Evolutionary conservation across 2,113 vertebrate species (phyloP), one percentile per base, ranked within the genome.

Genomic region (Pelvicachromis taeniatus): DNA sequence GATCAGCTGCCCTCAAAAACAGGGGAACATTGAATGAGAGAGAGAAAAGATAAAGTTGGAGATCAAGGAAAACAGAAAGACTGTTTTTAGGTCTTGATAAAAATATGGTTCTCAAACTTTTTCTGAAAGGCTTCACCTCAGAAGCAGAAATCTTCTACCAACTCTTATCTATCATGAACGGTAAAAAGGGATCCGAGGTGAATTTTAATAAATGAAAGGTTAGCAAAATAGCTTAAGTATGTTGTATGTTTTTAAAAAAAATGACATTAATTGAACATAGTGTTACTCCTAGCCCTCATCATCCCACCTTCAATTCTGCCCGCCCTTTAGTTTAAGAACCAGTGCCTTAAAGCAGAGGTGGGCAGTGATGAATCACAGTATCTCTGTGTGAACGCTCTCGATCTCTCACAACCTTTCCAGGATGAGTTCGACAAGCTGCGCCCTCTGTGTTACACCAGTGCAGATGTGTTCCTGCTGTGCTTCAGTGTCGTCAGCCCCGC

Each of bases 341-440:
- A 9, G 10, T 75, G 26, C 26, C 45, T 33, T n/a, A 48, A 52
- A 75, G 26, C 45, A 52, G 70, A 75, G 16, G 17, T 9, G 29
- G 10, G 1, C 45, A 19, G 45, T n/a, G 4, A n/a, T 31, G 42
- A 75, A 75, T 75, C 70, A 52, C 70, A 75, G 45, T 52, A 33
- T 58, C 56, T 82, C 35, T 21, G 35, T 33, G 29, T 14, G 11
- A 56, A 78, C 45, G 8, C 48, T 52, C 40, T 70, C 5, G 1
- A 12, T 81, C 19, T 82, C 82, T 63, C 45, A 21, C 11, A 1
- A 31, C 29, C 52, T 70, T 50, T 78, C 52, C 96, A 99, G 98
- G 98, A 99, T 86, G 98, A 99, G 92, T 99, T 99, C 2, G 98
- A 99, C 95, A 97, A 97, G 93, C 97, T 99, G 81, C 96, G 98